phyloP scores from a whole-genome alignment of 2,113 vertebrate genomes.

The Sylvicapra grimmia region DNA sequence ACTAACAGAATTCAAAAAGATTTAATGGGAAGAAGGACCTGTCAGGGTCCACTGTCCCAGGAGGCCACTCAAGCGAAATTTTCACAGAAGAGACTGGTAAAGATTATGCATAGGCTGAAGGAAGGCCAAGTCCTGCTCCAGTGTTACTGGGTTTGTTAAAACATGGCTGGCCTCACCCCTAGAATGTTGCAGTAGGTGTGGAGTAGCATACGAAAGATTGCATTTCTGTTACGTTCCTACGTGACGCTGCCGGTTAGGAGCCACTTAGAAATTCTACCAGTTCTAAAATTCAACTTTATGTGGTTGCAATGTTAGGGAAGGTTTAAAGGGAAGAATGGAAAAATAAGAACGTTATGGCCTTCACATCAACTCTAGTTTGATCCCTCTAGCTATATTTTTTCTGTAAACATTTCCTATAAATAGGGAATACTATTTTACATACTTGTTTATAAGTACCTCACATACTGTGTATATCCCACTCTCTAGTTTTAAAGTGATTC shows the following conservation, averaged over 20 bases:
- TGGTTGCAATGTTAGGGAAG: not conserved
- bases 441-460: not conserved
- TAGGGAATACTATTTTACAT: not conserved
- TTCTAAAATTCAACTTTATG: not conserved
- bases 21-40: not conserved
- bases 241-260: not conserved
- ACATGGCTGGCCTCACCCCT: not conserved
- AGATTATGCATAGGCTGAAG: not conserved
- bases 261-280: not conserved
- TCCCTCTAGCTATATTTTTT: not conserved
- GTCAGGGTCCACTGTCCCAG: not conserved
- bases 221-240: not conserved
- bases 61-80: not conserved
- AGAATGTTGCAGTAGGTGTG: not conserved
- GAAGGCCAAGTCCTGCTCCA: not conserved
- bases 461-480: not conserved
- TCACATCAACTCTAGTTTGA: not conserved
- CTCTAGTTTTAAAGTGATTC: constrained; percentile 11
- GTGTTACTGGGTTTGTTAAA: not conserved
- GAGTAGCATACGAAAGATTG: not conserved
- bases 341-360: not conserved
- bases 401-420: not conserved
- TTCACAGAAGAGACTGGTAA: not conserved
- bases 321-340: not conserved
- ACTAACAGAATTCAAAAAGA: not conserved